Evolutionary conservation across 2,113 vertebrate genomes (phyloP).

Genomic region (Oxyura jamaicensis): DNA sequence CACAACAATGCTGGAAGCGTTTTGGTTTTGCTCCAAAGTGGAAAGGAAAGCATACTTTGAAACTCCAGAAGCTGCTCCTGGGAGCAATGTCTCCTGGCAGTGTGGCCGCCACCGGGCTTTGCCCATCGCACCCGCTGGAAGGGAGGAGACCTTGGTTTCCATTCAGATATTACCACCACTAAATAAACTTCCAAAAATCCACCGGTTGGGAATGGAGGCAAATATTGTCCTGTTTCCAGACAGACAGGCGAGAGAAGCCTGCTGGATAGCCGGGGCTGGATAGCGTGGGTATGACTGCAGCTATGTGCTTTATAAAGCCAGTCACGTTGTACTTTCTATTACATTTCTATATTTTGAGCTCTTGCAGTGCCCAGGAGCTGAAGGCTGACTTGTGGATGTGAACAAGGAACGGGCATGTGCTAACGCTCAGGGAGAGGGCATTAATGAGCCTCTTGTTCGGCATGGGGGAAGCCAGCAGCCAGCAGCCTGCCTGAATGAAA

Average conservation of each 20-base stretch:
- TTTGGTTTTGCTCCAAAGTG: conserved; percentile 19
- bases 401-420: background rate
- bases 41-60: conserved; percentile 33
- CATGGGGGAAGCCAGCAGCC: conserved; percentile 22
- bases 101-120: background rate
- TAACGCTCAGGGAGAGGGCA: background rate
- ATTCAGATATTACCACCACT: background rate
- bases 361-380: background rate
- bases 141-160: background rate
- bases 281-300: background rate
- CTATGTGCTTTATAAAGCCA: background rate
- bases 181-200: conserved; percentile 10
- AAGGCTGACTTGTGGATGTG: background rate
- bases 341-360: background rate
- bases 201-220: background rate
- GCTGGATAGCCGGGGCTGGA: background rate
- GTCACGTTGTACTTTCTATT: background rate
- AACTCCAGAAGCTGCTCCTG: background rate
- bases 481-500: conserved; percentile 39
- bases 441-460: conserved; percentile 46
- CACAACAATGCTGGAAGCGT: conserved; percentile 35
- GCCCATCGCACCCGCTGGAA: background rate
- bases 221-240: background rate
- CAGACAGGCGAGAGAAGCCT: background rate
- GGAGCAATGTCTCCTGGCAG: conserved; percentile 4